phyloP scores from a whole-genome alignment of 2,888 invertebrate genomes.

The Junonia oenone region DNA sequence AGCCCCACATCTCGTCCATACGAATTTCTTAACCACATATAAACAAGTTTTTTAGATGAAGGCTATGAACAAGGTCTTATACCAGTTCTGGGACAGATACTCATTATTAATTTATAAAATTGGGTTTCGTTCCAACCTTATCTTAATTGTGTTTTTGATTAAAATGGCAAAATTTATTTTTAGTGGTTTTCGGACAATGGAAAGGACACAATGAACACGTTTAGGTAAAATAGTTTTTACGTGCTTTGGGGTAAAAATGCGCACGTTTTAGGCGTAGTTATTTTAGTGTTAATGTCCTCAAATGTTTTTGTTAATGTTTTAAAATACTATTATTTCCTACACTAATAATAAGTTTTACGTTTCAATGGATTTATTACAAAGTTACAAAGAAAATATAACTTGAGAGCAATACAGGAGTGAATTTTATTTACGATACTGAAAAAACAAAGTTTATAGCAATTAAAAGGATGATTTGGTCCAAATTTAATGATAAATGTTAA shows the following conservation, averaged over 20 bases:
- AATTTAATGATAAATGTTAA: too few species aligned
- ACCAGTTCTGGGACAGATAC: slow-evolving; percentile 11
- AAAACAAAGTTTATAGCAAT: too few species aligned
- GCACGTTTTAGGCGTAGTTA: too few species aligned
- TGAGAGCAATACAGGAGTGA: too few species aligned
- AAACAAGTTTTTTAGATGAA: slow-evolving; percentile 15
- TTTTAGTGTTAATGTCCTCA: too few species aligned
- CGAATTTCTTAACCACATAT: neutral
- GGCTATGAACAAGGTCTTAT: slow-evolving; percentile 17
- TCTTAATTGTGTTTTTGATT: neutral
- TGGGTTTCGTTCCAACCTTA: slow-evolving; percentile 1
- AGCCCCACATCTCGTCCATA: neutral
- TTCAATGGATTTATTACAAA: too few species aligned
- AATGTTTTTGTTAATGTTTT: too few species aligned
- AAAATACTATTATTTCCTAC: too few species aligned
- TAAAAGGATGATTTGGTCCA: too few species aligned
- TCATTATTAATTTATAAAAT: neutral
- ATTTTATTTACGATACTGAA: too few species aligned
- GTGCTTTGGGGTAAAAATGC: neutral
- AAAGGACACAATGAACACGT: neutral
- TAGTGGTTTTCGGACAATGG: neutral
- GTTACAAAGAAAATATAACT: too few species aligned
- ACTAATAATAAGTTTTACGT: too few species aligned
- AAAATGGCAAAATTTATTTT: neutral
- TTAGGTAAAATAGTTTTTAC: neutral